Base-by-base conservation (phyloP, 2,797 vertebrate species). In the Forpus xanthops region DNA sequence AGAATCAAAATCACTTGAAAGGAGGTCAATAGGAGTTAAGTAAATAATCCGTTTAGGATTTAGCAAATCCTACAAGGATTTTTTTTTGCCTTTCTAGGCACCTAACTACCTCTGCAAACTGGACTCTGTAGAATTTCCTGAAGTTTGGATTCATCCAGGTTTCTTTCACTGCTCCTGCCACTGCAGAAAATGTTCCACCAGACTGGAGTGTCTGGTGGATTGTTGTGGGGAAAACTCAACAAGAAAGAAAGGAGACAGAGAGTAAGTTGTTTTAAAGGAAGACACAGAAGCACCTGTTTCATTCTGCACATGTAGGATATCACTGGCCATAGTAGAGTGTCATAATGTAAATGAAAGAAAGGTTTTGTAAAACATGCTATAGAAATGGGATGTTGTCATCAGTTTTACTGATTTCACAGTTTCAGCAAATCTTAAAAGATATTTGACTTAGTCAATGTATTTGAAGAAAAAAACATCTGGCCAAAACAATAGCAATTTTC, bases 11-110 rank as follows among this genome's bases (percentile, higher is more conserved):
- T 8, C 77, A 50, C 85, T 92, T 74, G 84, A 92, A 96, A 92
- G 44, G 58, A 95, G 94, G 91, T 93, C 93, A 95, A 78, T 64
- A 78, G 55, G 85, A 96, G 89, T 93, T 95, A 93, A 96, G 90
- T 72, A 85, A 73, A 92, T 96, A 97, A 96, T 93, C 93, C 2
- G 16, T 62, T 93, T 87, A 93, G 87, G 90, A 92, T 95, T 96
- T 95, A 95, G 81, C 45, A 95, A 96, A 93, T 91, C 92, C 90
- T 77, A 75, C 53, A 53, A 73, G 82, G 90, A 75, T 72, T 89
- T 94, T 85, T 94, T 85, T 91, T 83, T 87, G 58, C 65, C 72
- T 91, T 87, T 93, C 75, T 85, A 90, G 62, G 65, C 50, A 87
- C 45, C 68, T 87, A 80, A 44, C 42, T 65, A 77, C 41, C 19